phyloP scores from a whole-genome alignment of 1,140 invertebrate species.

The Rhopalosiphum padi region DNA sequence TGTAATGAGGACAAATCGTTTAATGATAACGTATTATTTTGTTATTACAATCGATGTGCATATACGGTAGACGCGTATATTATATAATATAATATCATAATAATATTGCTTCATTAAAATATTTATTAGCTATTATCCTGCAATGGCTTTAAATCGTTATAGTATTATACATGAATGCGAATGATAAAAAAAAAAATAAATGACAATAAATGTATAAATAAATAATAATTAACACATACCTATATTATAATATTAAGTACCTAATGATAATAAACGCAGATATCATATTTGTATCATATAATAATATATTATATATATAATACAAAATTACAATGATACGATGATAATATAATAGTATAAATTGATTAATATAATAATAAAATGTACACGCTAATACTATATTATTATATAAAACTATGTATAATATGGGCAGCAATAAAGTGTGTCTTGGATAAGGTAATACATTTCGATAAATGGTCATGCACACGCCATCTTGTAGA shows the following conservation, averaged over 20 bases:
- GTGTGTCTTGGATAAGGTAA: neutral
- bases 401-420: neutral
- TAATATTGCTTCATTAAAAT: neutral
- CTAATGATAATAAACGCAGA: neutral
- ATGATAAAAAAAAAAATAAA: conserved; percentile 15
- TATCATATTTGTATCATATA: neutral
- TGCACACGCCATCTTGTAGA: neutral
- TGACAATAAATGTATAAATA: conserved; percentile 7
- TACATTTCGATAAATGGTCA: conserved; percentile 17
- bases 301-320: neutral
- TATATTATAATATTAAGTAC: conserved; percentile 5
- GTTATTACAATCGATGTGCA: neutral
- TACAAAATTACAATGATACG: conserved; percentile 1
- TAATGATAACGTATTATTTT: neutral
- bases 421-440: conserved; percentile 1
- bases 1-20: neutral
- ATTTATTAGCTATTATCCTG: neutral
- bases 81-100: neutral
- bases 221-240: neutral
- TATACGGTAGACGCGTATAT: neutral
- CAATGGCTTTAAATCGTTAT: neutral
- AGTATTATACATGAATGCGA: neutral
- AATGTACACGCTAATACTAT: neutral
- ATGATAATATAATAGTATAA: neutral
- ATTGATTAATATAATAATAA: conserved; percentile 7